These are phyloP conservation scores for Drosophila testacea DNA, from an alignment of 2,888 invertebrate genomes.

Conservation along the genomic window DNA sequence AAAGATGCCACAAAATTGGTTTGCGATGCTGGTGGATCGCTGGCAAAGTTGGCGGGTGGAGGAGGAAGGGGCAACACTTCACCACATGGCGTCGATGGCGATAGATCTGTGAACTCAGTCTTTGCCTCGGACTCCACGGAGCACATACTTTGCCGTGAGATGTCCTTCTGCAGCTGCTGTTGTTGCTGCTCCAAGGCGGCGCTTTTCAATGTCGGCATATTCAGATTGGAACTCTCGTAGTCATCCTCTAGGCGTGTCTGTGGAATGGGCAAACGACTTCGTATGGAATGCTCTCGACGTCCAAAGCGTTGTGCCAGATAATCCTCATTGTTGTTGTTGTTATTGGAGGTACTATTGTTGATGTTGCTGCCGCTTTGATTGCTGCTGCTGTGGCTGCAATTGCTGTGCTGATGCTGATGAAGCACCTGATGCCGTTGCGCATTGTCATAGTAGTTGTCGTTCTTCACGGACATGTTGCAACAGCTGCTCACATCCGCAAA, in stretches of 20 bases:
- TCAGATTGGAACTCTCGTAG: slow-evolving; percentile 80
- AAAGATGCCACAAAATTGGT: slow-evolving; percentile 84
- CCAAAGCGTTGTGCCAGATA: slow-evolving; percentile 87
- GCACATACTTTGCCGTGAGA: slow-evolving; percentile 84
- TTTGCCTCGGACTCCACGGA: slow-evolving; percentile 85
- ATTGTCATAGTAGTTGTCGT: slow-evolving; percentile 85
- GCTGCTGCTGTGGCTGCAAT: slow-evolving; percentile 72
- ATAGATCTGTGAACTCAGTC: slow-evolving; percentile 85
- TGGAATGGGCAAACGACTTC: slow-evolving; percentile 87
- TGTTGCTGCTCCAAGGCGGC: slow-evolving; percentile 67
- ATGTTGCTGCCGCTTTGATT: slow-evolving; percentile 59
- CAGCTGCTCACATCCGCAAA: slow-evolving; percentile 95
- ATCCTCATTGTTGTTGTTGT: slow-evolving; percentile 85
- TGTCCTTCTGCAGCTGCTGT: slow-evolving; percentile 82
- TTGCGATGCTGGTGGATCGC: slow-evolving; percentile 48
- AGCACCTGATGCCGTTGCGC: slow-evolving; percentile 66
- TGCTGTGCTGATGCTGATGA: slow-evolving; percentile 72
- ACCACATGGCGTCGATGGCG: slow-evolving; percentile 84
- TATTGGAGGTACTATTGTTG: slow-evolving; percentile 55
- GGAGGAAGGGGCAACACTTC: slow-evolving; percentile 59
- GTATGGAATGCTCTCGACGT: slow-evolving; percentile 87
- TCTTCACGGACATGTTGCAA: slow-evolving; percentile 90
- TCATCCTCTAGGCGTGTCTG: slow-evolving; percentile 84
- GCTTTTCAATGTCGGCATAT: slow-evolving; percentile 60
- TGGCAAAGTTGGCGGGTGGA: slow-evolving; percentile 74